These are phyloP conservation scores for Leuctra nigra DNA, from an alignment of 2,888 invertebrate genomes.

Conservation along the genomic window DNA sequence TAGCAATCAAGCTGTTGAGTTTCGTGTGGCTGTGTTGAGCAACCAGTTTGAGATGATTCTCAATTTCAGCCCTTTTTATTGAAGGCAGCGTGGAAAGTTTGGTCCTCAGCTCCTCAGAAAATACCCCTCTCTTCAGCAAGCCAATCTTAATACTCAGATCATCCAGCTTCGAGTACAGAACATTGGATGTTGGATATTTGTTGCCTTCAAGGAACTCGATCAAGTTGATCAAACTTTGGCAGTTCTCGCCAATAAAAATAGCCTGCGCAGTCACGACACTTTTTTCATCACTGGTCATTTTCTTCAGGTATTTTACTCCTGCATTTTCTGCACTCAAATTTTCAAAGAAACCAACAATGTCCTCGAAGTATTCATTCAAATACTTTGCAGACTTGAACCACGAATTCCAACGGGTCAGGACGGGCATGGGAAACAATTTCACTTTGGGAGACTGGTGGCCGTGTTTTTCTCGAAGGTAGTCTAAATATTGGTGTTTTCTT, in stretches of 20 bases:
- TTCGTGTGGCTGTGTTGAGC: background rate
- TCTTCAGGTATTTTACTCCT: constrained; percentile 1
- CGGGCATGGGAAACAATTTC: constrained; percentile 22
- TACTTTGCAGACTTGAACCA: constrained; percentile 20
- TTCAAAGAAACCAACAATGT: constrained; percentile 6
- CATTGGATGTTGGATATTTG: background rate
- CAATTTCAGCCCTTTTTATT: background rate
- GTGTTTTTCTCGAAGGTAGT: constrained; percentile 4
- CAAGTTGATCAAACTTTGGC: background rate
- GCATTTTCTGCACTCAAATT: constrained; percentile 4
- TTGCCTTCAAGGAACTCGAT: constrained; percentile 5
- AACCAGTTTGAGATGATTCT: background rate
- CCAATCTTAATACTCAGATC: background rate
- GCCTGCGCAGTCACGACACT: background rate
- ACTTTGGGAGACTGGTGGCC: constrained; percentile 8
- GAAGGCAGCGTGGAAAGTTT: background rate
- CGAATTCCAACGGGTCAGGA: constrained; percentile 21
- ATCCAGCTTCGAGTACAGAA: background rate
- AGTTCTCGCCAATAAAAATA: background rate
- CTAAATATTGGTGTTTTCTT: constrained; percentile 16
- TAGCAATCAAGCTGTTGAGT: background rate
- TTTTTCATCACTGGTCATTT: background rate
- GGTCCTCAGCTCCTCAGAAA: background rate
- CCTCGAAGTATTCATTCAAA: constrained; percentile 15
- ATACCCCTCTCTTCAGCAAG: background rate